These are phyloP conservation scores for Nomada hirtipes DNA, from an alignment of 2,888 invertebrate genomes.

Conservation along the genomic window DNA sequence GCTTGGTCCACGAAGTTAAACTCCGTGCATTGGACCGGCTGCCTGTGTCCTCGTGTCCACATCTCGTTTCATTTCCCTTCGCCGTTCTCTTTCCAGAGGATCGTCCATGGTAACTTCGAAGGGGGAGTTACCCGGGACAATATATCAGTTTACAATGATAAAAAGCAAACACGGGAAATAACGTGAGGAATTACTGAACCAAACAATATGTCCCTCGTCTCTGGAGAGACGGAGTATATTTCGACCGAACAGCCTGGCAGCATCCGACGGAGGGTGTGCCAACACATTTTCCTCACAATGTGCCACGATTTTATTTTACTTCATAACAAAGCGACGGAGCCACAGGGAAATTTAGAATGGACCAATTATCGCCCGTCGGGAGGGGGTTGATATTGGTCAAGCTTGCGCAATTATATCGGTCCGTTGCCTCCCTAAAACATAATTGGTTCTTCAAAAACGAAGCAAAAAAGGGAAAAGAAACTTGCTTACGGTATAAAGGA, in stretches of 20 bases:
- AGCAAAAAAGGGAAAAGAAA: too few relatives aligned
- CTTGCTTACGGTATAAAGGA: slow-evolving; percentile 7
- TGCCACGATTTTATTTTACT: slow-evolving; percentile 56
- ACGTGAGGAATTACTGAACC: slow-evolving; percentile 81
- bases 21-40: slow-evolving; percentile 49
- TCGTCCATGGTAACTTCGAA: slow-evolving; percentile 54
- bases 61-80: slow-evolving; percentile 49
- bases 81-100: slow-evolving; percentile 42
- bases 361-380: slow-evolving; percentile 57
- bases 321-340: slow-evolving; percentile 35
- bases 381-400: slow-evolving; percentile 18
- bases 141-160: slow-evolving; percentile 82
- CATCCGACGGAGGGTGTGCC: slow-evolving; percentile 66
- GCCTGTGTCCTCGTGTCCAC: slow-evolving; percentile 44
- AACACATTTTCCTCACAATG: slow-evolving; percentile 64
- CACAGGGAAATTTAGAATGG: slow-evolving; percentile 36
- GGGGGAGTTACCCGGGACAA: slow-evolving; percentile 78
- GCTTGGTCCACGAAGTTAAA: slow-evolving; percentile 62
- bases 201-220: slow-evolving; percentile 82
- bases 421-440: neutral
- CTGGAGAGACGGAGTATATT: slow-evolving; percentile 76
- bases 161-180: slow-evolving; percentile 82
- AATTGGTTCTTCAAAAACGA: neutral
- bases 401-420: slow-evolving; percentile 29
- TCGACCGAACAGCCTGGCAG: slow-evolving; percentile 67